A percentile compares a stretch with the other conserved stretches of the same genome.
phyloP scores from a whole-genome alignment of 2,888 invertebrate species.

The Drepana falcataria region DNA sequence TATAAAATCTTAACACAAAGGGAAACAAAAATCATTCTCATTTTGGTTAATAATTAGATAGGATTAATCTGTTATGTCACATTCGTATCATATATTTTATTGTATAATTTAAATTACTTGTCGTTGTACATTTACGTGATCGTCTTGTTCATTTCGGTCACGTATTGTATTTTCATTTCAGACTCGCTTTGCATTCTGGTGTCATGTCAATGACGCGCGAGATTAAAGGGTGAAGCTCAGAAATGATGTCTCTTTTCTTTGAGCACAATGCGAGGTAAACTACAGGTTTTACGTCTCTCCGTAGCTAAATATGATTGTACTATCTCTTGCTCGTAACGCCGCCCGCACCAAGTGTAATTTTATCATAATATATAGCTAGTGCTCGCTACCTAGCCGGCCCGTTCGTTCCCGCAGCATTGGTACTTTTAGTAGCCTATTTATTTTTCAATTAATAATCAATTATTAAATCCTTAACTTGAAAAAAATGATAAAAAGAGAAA shows the following conservation, averaged over 20 bases:
- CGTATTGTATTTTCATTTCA: slow-evolving; percentile 24
- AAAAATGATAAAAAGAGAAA: too few relatives aligned
- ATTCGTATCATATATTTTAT: background rate
- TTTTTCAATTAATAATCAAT: too few relatives aligned
- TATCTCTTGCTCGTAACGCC: too few relatives aligned
- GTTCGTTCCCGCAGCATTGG: too few relatives aligned
- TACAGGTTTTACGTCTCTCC: background rate
- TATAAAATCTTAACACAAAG: too few relatives aligned
- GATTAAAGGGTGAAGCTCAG: slow-evolving; percentile 10
- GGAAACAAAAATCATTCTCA: too few relatives aligned
- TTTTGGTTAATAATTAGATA: too few relatives aligned
- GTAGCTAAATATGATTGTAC: background rate
- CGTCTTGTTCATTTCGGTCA: slow-evolving; percentile 18
- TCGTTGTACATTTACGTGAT: slow-evolving; percentile 10
- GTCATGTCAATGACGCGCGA: slow-evolving; percentile 24
- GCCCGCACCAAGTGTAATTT: too few relatives aligned
- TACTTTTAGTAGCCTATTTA: too few relatives aligned
- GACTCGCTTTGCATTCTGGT: slow-evolving; percentile 22
- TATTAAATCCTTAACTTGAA: too few relatives aligned
- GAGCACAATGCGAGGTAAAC: background rate
- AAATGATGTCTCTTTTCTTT: background rate
- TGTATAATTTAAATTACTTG: background rate
- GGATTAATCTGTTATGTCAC: background rate
- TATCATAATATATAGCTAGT: too few relatives aligned
- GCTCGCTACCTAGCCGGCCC: too few relatives aligned